These are phyloP conservation scores for Dreissena rostriformis DNA, from an alignment of 1,140 invertebrate genomes.

Conservation along the genomic window DNA sequence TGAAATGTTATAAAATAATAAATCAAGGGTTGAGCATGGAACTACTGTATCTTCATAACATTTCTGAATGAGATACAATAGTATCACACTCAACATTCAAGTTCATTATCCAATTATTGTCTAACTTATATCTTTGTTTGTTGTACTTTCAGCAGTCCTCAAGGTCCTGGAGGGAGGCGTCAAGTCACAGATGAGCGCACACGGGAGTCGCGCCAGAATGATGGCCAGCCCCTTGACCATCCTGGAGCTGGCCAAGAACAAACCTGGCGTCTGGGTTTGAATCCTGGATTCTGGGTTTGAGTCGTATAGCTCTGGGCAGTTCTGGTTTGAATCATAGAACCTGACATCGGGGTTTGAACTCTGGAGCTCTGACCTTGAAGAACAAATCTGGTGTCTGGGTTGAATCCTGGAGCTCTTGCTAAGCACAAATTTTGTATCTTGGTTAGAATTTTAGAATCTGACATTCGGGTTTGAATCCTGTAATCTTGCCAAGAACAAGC, in stretches of 20 bases:
- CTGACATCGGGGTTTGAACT: neutral
- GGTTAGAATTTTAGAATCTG: too few relatives aligned
- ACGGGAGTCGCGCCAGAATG: neutral
- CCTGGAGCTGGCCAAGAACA: slow-evolving; percentile 31
- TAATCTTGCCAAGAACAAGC: neutral
- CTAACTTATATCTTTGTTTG: neutral
- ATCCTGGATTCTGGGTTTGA: neutral
- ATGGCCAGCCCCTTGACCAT: slow-evolving; percentile 15
- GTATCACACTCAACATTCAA: too few relatives aligned
- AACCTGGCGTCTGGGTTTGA: slow-evolving; percentile 50
- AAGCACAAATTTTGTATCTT: neutral
- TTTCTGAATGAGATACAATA: too few relatives aligned
- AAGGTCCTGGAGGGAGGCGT: slow-evolving; percentile 57
- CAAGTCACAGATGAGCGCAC: slow-evolving; percentile 24
- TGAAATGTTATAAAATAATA: too few relatives aligned
- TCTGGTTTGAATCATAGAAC: neutral
- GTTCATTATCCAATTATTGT: too few relatives aligned
- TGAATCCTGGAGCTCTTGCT: neutral
- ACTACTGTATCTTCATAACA: too few relatives aligned
- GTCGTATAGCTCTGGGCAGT: neutral
- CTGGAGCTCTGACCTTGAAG: neutral
- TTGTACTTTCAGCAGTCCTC: slow-evolving; percentile 51
- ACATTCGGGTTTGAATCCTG: neutral
- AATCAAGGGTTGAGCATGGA: too few relatives aligned
- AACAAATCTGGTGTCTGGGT: neutral